Base-by-base conservation (phyloP, 2,797 vertebrate species). In the Diplodus sargus region DNA sequence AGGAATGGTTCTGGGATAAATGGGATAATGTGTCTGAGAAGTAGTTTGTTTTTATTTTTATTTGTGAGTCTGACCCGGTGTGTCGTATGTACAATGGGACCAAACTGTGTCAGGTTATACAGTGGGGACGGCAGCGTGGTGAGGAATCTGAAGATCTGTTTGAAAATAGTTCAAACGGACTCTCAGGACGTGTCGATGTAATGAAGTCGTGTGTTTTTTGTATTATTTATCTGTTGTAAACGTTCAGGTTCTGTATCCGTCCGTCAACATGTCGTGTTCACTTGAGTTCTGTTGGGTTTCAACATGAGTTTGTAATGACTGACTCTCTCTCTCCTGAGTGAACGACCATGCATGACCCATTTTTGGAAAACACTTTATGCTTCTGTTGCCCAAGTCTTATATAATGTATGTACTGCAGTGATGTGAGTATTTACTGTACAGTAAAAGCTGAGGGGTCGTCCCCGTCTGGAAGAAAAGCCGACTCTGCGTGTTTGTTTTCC, bases 81-180 rank as follows among this genome's bases (percentile, higher is more conserved):
- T 71, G 61, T 30, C 81, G 25, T 59, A 6, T 28, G 71, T 81
- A 49, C 7, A 76, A 51, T 25, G 64, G 58, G 85, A 87, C 87
- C 87, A 78, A 86, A 3, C 84, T 87, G 84, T 83, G 84, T 82
- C 87, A 30, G 87, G 87, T 81, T 62, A 81, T 79, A 76, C 87
- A 86, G 83, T 78, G 78, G 73, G 30, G 73, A 69, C 0, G 17
- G 62, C 5, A 39, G 74, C 0, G 54, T 17, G 4, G 62, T 25
- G 22, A 73, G 58, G 22, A 49, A 20, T 70, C 30, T 6, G 30
- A 34, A 34, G 30, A 34, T 34, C 69, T 5, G 47, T 87, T 70
- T 80, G 79, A 51, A 82, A 88, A 85, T 85, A 84, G 67, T 85
- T 88, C 82, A 78, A 20, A 76, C 11, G 5, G 64, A 52, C 18